phyloP scores from a whole-genome alignment of 2,797 vertebrate genomes.

The Synaphobranchus kaupii region DNA sequence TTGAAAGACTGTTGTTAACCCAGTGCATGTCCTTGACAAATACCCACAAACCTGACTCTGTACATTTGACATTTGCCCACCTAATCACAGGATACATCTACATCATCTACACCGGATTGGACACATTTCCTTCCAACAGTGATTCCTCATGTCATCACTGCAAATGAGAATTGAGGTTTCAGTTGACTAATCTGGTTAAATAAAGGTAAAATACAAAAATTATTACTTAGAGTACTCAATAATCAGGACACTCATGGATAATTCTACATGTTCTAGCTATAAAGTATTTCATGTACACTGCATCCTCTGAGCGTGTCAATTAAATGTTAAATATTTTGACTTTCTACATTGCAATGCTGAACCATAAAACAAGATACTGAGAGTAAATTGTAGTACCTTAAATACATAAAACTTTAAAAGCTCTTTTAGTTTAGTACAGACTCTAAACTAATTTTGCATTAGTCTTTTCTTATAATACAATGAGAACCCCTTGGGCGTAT shows the following conservation, averaged over 20 bases:
- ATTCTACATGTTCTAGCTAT: neutral
- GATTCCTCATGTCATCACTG: neutral
- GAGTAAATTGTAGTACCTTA: neutral
- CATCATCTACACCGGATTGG: neutral
- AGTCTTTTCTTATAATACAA: neutral
- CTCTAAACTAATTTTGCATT: neutral
- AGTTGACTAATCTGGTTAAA: neutral
- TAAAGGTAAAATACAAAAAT: neutral
- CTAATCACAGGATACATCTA: neutral
- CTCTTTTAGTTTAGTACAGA: neutral
- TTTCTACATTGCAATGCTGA: neutral
- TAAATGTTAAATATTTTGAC: constrained; percentile 7
- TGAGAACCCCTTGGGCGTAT: neutral
- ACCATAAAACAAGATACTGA: neutral
- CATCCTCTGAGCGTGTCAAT: neutral
- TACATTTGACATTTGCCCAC: neutral
- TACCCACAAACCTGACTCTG: neutral
- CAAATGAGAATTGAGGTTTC: neutral
- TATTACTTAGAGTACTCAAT: neutral
- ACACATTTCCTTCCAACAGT: neutral
- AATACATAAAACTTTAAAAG: neutral
- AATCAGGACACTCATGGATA: neutral
- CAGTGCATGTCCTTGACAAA: neutral
- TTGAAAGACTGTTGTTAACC: neutral
- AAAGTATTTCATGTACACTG: neutral